These are phyloP conservation scores for Stenurella melanura DNA, from an alignment of 2,888 invertebrate species.

Conservation along the genomic window DNA sequence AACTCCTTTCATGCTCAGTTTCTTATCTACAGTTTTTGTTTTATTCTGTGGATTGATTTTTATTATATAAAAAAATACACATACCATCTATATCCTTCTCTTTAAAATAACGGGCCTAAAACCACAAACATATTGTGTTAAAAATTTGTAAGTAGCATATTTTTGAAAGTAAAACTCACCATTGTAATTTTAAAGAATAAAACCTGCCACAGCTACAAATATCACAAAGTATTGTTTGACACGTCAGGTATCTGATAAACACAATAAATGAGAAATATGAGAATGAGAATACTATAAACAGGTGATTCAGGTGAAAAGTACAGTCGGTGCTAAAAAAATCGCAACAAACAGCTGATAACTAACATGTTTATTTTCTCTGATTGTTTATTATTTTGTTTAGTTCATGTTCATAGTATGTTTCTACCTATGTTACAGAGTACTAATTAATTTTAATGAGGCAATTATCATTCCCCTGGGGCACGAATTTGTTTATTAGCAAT, in stretches of 20 bases:
- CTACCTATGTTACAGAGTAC: background rate
- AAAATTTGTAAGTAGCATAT: background rate
- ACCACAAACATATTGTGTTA: slow-evolving; percentile 49
- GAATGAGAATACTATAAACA: slow-evolving; percentile 40
- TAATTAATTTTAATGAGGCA: background rate
- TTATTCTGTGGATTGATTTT: background rate
- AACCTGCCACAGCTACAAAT: slow-evolving; percentile 22
- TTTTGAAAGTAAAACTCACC: slow-evolving; percentile 48
- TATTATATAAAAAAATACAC: slow-evolving; percentile 11
- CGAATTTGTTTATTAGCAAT: too few species aligned
- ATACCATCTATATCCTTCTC: slow-evolving; percentile 97
- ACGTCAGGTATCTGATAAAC: slow-evolving; percentile 51
- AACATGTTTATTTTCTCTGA: background rate
- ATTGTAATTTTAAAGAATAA: slow-evolving; percentile 47
- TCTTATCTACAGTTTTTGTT: background rate
- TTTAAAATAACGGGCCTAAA: slow-evolving; percentile 93
- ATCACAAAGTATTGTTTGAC: slow-evolving; percentile 34
- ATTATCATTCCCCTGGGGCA: background rate
- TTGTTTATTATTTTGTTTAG: slow-evolving; percentile 16
- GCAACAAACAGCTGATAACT: slow-evolving; percentile 33
- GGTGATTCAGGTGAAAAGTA: slow-evolving; percentile 46
- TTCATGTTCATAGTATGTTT: slow-evolving; percentile 7
- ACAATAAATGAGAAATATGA: too few species aligned
- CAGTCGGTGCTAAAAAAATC: slow-evolving; percentile 47
- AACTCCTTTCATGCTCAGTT: background rate